Conservation (phyloP, 2,888 invertebrate genomes). For the Campoletis raptor region DNA sequence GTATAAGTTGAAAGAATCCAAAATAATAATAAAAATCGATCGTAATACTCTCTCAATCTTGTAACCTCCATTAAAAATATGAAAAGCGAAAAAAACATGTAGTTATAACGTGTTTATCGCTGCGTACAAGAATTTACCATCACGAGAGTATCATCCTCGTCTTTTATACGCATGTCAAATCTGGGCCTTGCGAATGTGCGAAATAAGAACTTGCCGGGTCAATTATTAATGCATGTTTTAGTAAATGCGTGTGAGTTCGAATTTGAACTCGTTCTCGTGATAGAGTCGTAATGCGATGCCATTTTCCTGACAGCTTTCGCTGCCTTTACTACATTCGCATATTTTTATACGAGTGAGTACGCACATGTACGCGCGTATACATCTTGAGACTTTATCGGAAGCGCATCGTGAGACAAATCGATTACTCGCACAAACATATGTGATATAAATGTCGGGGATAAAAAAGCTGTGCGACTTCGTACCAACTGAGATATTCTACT, state of each 20-base stretch:
- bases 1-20: neutral
- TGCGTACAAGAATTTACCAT: slow-evolving; percentile 20
- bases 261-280: slow-evolving; percentile 18
- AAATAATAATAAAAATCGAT: neutral
- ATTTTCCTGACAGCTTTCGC: slow-evolving; percentile 45
- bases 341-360: neutral
- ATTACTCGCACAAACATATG: slow-evolving; percentile 41
- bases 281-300: slow-evolving; percentile 52
- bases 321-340: slow-evolving; percentile 2
- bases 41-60: neutral
- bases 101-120: slow-evolving; percentile 24
- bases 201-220: slow-evolving; percentile 18
- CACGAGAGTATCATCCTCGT: slow-evolving; percentile 33
- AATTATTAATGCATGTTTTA: slow-evolving; percentile 48
- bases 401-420: slow-evolving; percentile 64
- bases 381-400: slow-evolving; percentile 57
- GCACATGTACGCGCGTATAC: neutral
- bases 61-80: neutral
- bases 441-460: slow-evolving; percentile 37
- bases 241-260: neutral
- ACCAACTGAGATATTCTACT: slow-evolving; percentile 42
- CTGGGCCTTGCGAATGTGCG: neutral
- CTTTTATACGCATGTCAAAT: slow-evolving; percentile 49
- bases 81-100: slow-evolving; percentile 28
- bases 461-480: slow-evolving; percentile 34